Conservation (phyloP, 2,797 vertebrate species). For the Gadopsis marmoratus region DNA sequence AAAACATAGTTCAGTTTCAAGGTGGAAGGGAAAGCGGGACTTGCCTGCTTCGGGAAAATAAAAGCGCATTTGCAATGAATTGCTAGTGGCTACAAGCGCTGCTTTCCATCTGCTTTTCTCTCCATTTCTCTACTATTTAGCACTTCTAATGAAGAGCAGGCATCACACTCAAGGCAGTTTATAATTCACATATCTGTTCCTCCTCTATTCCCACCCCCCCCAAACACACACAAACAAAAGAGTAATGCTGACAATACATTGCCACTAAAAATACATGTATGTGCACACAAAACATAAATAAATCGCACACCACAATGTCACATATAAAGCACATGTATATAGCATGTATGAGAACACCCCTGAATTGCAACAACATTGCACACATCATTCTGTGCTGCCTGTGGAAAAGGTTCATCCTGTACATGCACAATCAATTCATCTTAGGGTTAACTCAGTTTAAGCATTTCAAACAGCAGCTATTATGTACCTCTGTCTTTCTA, state of each 20-base stretch:
- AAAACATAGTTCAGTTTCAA: constrained; percentile 35
- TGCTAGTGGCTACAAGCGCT: not conserved
- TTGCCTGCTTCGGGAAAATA: constrained; percentile 16
- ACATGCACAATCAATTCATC: not conserved
- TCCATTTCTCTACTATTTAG: constrained; percentile 3
- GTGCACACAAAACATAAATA: not conserved
- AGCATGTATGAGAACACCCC: no score
- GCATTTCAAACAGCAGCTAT: not conserved
- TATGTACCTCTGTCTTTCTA: not conserved
- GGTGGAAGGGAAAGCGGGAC: not conserved
- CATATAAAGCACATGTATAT: not conserved
- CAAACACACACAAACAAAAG: not conserved
- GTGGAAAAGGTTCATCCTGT: not conserved
- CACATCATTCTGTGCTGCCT: not conserved
- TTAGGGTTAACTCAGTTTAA: not conserved
- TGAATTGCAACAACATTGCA: not conserved
- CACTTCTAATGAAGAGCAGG: not conserved
- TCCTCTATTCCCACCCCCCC: not conserved
- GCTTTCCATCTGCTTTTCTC: not conserved
- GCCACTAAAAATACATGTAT: not conserved
- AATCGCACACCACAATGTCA: not conserved
- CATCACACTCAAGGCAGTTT: not conserved
- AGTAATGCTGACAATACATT: not conserved
- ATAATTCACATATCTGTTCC: not conserved
- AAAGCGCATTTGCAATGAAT: constrained; percentile 32